Base-by-base conservation (phyloP, 2,797 vertebrate species). In the Tenualosa thibaudeaui region DNA sequence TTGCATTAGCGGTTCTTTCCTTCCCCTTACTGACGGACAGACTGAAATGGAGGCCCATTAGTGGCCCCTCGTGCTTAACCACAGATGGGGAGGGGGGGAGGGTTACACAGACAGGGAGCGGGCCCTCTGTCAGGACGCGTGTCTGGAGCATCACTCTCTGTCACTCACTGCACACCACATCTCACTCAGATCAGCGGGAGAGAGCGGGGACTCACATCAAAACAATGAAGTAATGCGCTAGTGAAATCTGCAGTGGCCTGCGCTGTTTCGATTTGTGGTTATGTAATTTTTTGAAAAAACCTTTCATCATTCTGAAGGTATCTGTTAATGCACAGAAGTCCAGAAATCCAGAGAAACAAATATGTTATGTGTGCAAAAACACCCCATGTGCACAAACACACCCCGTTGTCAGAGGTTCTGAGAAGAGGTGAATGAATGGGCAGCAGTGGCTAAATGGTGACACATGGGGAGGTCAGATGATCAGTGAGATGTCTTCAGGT, bases 51-150 rank as follows among this genome's bases (percentile, higher is more conserved):
- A 17, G 5, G 15, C 4, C 68, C 68, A 75, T 75, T 75, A 75
- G 68, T 13, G 13, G 15, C 3, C 68, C 68, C 5, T 12, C 68
- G 31, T 17, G 17, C 31, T 75, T 37, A 75, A 75, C 68, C 68
- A 17, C 65, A 40, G 26, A 15, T 5, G 12, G 31, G 31, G 68
- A 37, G 65, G 26, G 31, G 31, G 31, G 31, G 31, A 1, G 31
- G 31, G 31, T 31, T 31, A 31, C 85, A 82, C 84, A 78, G 86
- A 86, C 37, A 81, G 78, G 12, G 82, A 71, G 81, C 49, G 19
- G 86, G 85, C 51, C 12, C 68, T 40, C 68, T 75, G 68, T 37
- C 68, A 75, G 37, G 68, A 75, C 68, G 5, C 31, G 68, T 43
- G 68, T 75, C 78, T 56, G 68, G 68, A 75, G 24, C 68, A 75